phyloP scores from a whole-genome alignment of 1,140 invertebrate genomes.

The Chlorops oryzae region DNA sequence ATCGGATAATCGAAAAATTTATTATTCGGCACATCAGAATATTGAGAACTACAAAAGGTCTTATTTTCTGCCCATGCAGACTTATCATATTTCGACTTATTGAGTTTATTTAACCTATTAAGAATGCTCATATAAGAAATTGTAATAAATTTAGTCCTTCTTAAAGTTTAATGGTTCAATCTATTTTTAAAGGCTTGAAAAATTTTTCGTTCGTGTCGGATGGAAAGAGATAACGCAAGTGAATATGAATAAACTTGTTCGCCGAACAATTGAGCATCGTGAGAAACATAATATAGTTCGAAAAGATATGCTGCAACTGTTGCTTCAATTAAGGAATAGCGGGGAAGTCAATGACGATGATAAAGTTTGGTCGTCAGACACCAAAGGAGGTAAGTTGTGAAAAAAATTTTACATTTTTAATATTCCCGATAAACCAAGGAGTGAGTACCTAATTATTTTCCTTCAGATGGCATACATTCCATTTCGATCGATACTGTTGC shows the following conservation, averaged over 20 bases:
- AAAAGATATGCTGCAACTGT: conserved; percentile 52
- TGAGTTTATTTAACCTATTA: too few species aligned
- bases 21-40: too few species aligned
- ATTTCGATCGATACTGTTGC: conserved; percentile 49
- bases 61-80: too few species aligned
- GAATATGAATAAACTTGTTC: conserved; percentile 39
- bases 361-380: conserved; percentile 28
- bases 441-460: too few species aligned
- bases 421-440: too few species aligned
- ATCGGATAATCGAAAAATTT: too few species aligned
- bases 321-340: conserved; percentile 49
- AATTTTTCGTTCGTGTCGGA: conserved; percentile 12
- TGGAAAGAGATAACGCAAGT: conserved; percentile 7
- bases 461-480: conserved; percentile 11
- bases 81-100: too few species aligned
- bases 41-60: too few species aligned
- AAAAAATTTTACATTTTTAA: background rate
- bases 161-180: too few species aligned
- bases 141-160: too few species aligned
- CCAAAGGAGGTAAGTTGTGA: conserved; percentile 21
- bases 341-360: conserved; percentile 39
- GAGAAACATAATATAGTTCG: conserved; percentile 46
- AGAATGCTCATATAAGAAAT: too few species aligned
- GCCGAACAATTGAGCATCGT: conserved; percentile 49
- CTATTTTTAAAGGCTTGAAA: conserved; percentile 13